A percentile compares a stretch with the other conserved stretches of the same genome.
These are phyloP conservation scores for Chaenodraco wilsoni DNA, from an alignment of 2,797 vertebrate species.

Conservation along the genomic window DNA sequence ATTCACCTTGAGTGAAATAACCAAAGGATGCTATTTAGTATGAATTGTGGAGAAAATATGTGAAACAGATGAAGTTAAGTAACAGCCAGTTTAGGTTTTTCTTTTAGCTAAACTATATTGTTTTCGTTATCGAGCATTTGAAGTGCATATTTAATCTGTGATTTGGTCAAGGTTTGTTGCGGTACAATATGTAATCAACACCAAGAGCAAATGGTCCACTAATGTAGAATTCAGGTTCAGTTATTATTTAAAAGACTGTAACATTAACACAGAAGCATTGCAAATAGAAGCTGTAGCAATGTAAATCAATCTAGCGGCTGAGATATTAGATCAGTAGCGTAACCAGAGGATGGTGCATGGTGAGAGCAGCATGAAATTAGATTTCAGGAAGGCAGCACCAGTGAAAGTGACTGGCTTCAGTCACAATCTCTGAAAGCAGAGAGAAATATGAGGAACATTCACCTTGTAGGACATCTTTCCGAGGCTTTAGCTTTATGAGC, in stretches of 20 bases:
- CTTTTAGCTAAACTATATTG: neutral
- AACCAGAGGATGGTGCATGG: constrained; percentile 61
- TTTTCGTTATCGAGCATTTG: neutral
- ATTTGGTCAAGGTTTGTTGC: neutral
- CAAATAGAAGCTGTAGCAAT: constrained; percentile 56
- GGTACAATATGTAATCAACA: neutral
- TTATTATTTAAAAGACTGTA: constrained; percentile 43
- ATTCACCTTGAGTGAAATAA: neutral
- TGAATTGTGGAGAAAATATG: neutral
- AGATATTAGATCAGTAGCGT: constrained; percentile 76
- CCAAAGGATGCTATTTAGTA: neutral
- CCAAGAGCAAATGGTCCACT: neutral
- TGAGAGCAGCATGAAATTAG: constrained; percentile 81
- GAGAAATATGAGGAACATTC: constrained; percentile 25
- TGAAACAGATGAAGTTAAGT: neutral
- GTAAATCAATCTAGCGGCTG: constrained; percentile 68
- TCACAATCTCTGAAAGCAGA: constrained; percentile 40
- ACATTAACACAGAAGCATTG: constrained; percentile 44
- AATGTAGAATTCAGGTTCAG: constrained; percentile 22
- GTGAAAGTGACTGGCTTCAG: constrained; percentile 79
- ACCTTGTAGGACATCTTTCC: constrained; percentile 37
- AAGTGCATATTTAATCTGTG: neutral
- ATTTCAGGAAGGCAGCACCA: constrained; percentile 71
- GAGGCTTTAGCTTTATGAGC: constrained; percentile 36
- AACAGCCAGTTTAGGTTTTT: neutral